Percentiles rank a stretch among this genome's conserved stretches.
phyloP scores from a whole-genome alignment of 1,140 invertebrate genomes.

The Elymnias hypermnestra region DNA sequence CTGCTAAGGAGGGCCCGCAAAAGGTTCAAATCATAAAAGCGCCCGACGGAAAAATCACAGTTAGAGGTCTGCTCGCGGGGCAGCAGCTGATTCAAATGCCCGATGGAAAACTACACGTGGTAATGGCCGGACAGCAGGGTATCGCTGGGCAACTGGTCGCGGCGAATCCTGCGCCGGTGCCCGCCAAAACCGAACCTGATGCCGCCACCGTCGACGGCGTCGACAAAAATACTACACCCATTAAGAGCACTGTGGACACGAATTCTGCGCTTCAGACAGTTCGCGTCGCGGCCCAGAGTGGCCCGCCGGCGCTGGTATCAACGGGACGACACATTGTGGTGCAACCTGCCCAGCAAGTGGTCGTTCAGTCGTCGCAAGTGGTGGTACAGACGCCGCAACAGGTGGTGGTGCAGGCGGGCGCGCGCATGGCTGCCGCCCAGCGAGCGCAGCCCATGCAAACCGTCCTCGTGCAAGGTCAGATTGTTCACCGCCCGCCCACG shows the following conservation, averaged over 20 bases:
- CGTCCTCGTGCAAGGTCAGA: conserved; percentile 56
- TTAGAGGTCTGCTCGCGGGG: conserved; percentile 94
- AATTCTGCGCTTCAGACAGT: conserved; percentile 19
- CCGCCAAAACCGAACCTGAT: conserved; percentile 26
- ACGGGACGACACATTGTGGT: conserved; percentile 42
- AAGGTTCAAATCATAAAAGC: conserved; percentile 94
- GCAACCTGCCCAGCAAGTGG: conserved; percentile 46
- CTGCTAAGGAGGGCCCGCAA: conserved; percentile 77
- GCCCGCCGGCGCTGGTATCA: conserved; percentile 33
- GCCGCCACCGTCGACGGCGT: conserved; percentile 12
- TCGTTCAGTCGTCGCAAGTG: conserved; percentile 42
- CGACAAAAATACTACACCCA: conserved; percentile 16
- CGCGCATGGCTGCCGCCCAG: conserved; percentile 24
- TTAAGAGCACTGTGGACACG: conserved; percentile 30
- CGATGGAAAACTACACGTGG: conserved; percentile 94
- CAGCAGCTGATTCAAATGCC: conserved; percentile 95
- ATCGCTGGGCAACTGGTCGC: conserved; percentile 54
- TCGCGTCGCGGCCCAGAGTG: conserved; percentile 21
- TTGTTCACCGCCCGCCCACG: conserved; percentile 33
- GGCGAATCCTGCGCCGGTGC: conserved; percentile 32
- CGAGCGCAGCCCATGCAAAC: conserved; percentile 39
- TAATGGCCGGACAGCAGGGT: conserved; percentile 74
- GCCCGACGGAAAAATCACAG: conserved; percentile 93
- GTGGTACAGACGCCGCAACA: conserved; percentile 42
- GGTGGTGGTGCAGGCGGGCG: conserved; percentile 55